A percentile compares a stretch with the other conserved stretches of the same genome.
Evolutionary conservation across 2,888 invertebrate genomes (phyloP).

Genomic region (Sisyra nigra): DNA sequence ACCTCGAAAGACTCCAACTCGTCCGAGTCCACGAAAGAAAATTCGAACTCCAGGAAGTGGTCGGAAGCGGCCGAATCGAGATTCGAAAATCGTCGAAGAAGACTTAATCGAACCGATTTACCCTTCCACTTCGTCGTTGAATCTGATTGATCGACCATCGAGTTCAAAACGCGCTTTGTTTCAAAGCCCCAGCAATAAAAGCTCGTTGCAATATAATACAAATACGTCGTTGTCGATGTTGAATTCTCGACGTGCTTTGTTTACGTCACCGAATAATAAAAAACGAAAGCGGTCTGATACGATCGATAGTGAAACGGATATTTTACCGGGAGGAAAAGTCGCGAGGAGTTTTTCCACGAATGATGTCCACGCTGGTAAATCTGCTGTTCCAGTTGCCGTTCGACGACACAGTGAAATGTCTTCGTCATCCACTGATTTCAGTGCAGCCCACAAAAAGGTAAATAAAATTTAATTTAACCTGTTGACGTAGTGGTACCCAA

Average conservation of each 20-base stretch:
- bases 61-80: constrained; percentile 32
- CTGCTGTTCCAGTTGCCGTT: neutral
- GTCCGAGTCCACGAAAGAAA: constrained; percentile 30
- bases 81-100: constrained; percentile 23
- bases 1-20: constrained; percentile 30
- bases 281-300: constrained; percentile 31
- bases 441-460: constrained; percentile 25
- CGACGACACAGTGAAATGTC: constrained; percentile 3
- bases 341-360: constrained; percentile 36
- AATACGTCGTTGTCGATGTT: constrained; percentile 21
- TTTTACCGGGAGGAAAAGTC: constrained; percentile 23
- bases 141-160: constrained; percentile 14
- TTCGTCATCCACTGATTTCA: constrained; percentile 14
- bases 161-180: constrained; percentile 52
- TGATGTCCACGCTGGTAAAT: neutral
- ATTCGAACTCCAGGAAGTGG: constrained; percentile 40
- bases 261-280: constrained; percentile 38
- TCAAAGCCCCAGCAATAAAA: constrained; percentile 40
- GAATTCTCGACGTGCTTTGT: constrained; percentile 48
- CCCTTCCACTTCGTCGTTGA: constrained; percentile 17
- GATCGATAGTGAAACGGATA: constrained; percentile 20
- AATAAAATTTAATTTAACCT: constrained; percentile 4
- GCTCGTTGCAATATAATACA: neutral
- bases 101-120: constrained; percentile 3
- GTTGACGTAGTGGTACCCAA: neutral